Conservation (phyloP, 1,140 invertebrate species). For the Cotesia glomerata region DNA sequence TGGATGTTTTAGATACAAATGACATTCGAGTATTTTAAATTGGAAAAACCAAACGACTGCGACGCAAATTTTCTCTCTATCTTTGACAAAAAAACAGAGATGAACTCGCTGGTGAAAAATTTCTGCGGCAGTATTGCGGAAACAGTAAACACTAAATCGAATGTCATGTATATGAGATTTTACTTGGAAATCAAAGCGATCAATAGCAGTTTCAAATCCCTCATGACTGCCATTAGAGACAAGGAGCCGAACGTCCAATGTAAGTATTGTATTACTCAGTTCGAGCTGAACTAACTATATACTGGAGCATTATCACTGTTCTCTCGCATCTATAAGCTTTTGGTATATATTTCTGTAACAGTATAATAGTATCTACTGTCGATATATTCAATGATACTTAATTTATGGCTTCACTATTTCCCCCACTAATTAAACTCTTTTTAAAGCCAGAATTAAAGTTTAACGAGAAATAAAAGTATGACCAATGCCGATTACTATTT, state of each 20-base stretch:
- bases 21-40: slow-evolving; percentile 71
- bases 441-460: too few relatives aligned
- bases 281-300: too few relatives aligned
- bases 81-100: slow-evolving; percentile 72
- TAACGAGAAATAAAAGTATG: too few relatives aligned
- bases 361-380: too few relatives aligned
- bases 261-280: slow-evolving; percentile 21
- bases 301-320: too few relatives aligned
- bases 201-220: slow-evolving; percentile 72
- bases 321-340: too few relatives aligned
- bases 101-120: slow-evolving; percentile 69
- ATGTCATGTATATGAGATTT: slow-evolving; percentile 74
- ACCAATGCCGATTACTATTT: too few relatives aligned
- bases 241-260: slow-evolving; percentile 44
- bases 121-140: slow-evolving; percentile 85
- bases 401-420: too few relatives aligned
- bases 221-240: slow-evolving; percentile 78
- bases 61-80: slow-evolving; percentile 83
- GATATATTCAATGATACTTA: too few relatives aligned
- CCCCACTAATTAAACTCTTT: too few relatives aligned
- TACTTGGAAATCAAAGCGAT: slow-evolving; percentile 70
- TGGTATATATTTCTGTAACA: too few relatives aligned
- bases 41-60: slow-evolving; percentile 82
- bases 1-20: slow-evolving; percentile 71
- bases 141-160: slow-evolving; percentile 67